Evolutionary conservation across 2,113 vertebrate species (phyloP).

Genomic region (Cichladusa arquata): DNA sequence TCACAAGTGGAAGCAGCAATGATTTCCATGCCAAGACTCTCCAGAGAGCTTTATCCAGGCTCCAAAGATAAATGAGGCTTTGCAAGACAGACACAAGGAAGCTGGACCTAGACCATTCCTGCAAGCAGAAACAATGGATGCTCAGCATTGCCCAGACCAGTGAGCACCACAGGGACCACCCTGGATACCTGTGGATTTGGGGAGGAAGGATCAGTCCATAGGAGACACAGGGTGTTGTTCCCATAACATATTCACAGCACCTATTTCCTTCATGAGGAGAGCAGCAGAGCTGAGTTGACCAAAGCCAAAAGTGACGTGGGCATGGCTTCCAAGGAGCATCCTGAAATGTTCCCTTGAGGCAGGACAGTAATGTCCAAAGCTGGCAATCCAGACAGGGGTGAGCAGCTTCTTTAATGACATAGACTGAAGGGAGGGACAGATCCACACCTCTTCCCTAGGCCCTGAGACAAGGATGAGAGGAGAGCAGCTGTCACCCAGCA

Average conservation of each 20-base stretch:
- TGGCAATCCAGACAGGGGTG: not conserved
- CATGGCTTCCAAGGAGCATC: not conserved
- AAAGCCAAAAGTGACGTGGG: not conserved
- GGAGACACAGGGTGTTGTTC: not conserved
- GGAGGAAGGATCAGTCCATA: not conserved
- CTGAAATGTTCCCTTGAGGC: not conserved
- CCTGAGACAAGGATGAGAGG: not conserved
- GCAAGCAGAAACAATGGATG: not conserved
- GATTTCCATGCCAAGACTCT: not conserved
- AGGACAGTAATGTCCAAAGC: not conserved
- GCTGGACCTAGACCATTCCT: not conserved
- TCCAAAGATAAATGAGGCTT: not conserved
- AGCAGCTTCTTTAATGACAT: not conserved
- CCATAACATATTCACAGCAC: no score
- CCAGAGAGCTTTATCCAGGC: not conserved
- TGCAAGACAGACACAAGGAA: not conserved
- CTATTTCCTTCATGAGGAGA: not conserved
- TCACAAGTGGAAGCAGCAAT: not conserved
- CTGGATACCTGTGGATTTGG: accelerated
- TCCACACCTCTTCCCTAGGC: not conserved
- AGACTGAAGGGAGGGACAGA: not conserved
- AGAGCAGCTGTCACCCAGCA: not conserved
- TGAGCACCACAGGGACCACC: accelerated
- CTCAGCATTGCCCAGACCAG: not conserved
- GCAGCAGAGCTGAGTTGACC: not conserved